These are phyloP conservation scores for Fulmarus glacialis DNA, from an alignment of 2,113 vertebrate genomes.

Conservation along the genomic window DNA sequence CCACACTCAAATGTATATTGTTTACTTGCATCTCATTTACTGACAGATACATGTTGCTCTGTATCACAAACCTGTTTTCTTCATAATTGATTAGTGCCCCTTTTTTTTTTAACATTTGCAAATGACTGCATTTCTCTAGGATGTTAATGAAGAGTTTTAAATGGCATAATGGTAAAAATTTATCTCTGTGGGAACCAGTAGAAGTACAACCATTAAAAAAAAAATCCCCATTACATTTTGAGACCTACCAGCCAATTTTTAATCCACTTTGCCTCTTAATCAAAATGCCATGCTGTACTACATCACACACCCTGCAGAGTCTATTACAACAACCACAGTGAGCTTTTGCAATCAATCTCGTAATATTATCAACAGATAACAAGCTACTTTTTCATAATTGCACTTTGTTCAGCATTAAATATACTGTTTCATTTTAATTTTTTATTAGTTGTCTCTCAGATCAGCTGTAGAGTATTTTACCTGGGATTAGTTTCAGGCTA, in stretches of 20 bases:
- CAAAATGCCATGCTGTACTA: neutral
- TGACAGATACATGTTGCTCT: neutral
- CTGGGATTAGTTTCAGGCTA: neutral
- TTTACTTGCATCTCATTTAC: neutral
- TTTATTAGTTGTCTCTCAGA: neutral
- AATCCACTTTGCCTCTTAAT: conserved; percentile 21
- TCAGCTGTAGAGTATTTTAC: neutral
- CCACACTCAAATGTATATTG: neutral
- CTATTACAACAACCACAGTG: neutral
- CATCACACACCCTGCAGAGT: neutral
- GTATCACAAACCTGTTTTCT: neutral
- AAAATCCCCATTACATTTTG: neutral
- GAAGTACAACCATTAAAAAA: neutral
- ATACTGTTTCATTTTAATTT: neutral
- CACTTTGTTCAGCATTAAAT: neutral
- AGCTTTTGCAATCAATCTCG: neutral
- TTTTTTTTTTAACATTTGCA: neutral
- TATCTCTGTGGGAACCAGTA: neutral
- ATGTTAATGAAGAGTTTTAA: neutral
- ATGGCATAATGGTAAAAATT: neutral
- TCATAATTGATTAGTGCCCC: neutral
- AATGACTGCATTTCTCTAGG: neutral
- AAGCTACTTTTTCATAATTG: neutral
- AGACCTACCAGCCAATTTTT: neutral
- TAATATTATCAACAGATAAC: neutral